Evolutionary conservation across 2,797 vertebrate genomes (phyloP), one percentile per base, ranked within the genome.

Genomic region (Pseudopleuronectes americanus): DNA sequence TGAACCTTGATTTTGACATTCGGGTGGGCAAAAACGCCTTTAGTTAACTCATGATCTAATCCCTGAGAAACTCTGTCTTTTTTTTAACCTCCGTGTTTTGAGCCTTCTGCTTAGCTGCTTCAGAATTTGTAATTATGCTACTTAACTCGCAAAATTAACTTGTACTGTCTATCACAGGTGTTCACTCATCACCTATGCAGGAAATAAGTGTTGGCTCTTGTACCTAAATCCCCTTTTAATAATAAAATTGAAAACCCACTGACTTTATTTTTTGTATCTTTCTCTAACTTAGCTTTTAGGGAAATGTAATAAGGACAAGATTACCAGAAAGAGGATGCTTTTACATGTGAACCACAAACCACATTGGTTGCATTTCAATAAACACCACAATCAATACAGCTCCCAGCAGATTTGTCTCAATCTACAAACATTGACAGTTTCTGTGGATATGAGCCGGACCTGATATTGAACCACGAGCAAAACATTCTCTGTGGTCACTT

Each of bases 321-420:
- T 74, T 59, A 77, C 62, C 71, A 60, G 59, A 57, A 55, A 52
- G 14, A 76, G 71, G 56, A 71, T 51, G 53, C 52, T 80, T 76
- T 76, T 58, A 56, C 68, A 57, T 81, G 77, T 75, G n/a, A 68
- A 65, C 80, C 55, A 10, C 78, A 83, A 66, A 64, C 70, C 63
- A 83, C 58, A 70, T 62, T 36, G 74, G 77, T 66, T 67, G 75
- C 55, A 87, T 90, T 88, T 89, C 78, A 86, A 75, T 90, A 88
- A 92, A 88, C 87, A 64, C 77, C 75, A 48, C 74, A 76, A 90
- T 90, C 84, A 73, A 89, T 90, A 76, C 19, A 53, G 63, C 77
- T 83, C 83, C 76, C 73, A 64, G 36, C 80, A 79, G 84, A 90
- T 90, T 88, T 83, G 81, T 90, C 87, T 91, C 80, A 84, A 89